Evolutionary conservation across 2,888 invertebrate genomes (phyloP).

Genomic region (Pyrrhia umbra): DNA sequence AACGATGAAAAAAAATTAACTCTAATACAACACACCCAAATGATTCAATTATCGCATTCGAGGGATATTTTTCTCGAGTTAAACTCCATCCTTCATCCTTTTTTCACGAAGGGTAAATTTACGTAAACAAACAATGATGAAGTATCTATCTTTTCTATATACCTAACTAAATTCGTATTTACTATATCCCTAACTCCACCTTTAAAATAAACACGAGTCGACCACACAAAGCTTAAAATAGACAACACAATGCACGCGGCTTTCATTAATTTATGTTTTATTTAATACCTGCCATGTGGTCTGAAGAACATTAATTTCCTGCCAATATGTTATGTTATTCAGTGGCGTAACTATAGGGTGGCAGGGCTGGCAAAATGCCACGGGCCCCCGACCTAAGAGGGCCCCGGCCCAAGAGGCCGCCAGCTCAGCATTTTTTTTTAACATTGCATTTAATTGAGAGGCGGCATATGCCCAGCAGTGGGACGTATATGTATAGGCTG

Average conservation of each 20-base stretch:
- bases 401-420: too few species aligned
- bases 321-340: constrained; percentile 34
- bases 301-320: constrained; percentile 42
- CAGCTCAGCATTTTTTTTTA: too few species aligned
- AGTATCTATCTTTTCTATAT: not conserved
- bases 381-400: too few species aligned
- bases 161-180: not conserved
- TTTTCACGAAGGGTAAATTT: not conserved
- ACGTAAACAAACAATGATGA: not conserved
- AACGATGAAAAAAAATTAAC: too few species aligned
- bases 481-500: too few species aligned
- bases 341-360: constrained; percentile 16
- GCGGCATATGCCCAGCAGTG: too few species aligned
- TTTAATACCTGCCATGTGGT: constrained; percentile 31
- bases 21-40: too few species aligned
- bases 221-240: constrained; percentile 11
- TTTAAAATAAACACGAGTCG: not conserved
- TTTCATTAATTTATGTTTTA: constrained; percentile 37
- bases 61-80: too few species aligned
- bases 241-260: constrained; percentile 14
- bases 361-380: constrained; percentile 16
- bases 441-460: too few species aligned
- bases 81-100: too few species aligned
- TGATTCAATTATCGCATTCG: too few species aligned
- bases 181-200: not conserved